Percentiles rank a stretch among this genome's conserved stretches.
Evolutionary conservation across 2,888 invertebrate genomes (phyloP).

Genomic region (Trissolcus japonicus): DNA sequence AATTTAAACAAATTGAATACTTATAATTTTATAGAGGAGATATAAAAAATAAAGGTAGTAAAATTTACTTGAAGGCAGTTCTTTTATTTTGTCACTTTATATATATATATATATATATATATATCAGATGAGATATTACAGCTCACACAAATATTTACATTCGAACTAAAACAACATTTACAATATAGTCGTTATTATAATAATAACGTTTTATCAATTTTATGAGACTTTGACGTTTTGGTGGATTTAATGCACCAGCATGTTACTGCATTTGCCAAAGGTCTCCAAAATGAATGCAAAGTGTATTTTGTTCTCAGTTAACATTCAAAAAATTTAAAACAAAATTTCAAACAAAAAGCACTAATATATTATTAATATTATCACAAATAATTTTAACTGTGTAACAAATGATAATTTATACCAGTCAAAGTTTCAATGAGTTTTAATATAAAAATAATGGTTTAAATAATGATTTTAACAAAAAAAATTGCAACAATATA

Average conservation of each 20-base stretch:
- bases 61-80: constrained; percentile 67
- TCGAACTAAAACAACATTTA: constrained; percentile 70
- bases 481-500: too few species aligned
- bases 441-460: too few species aligned
- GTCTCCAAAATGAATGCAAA: constrained; percentile 18
- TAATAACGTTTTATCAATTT: constrained; percentile 49
- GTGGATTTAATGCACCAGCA: constrained; percentile 34
- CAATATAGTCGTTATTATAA: constrained; percentile 62
- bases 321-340: too few species aligned
- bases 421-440: too few species aligned
- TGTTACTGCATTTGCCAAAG: constrained; percentile 53
- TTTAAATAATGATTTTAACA: too few species aligned
- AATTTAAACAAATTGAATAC: too few species aligned
- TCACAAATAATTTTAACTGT: constrained; percentile 2
- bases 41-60: not conserved
- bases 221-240: constrained; percentile 41
- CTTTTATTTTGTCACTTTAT: constrained; percentile 66
- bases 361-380: not conserved
- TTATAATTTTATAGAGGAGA: not conserved
- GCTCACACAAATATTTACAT: constrained; percentile 73
- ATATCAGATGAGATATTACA: constrained; percentile 69
- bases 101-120: constrained; percentile 65
- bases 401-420: not conserved
- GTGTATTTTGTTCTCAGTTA: constrained; percentile 1
- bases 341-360: not conserved